Conservation (phyloP, 2,888 invertebrate species). For the Orthosia gracilis region DNA sequence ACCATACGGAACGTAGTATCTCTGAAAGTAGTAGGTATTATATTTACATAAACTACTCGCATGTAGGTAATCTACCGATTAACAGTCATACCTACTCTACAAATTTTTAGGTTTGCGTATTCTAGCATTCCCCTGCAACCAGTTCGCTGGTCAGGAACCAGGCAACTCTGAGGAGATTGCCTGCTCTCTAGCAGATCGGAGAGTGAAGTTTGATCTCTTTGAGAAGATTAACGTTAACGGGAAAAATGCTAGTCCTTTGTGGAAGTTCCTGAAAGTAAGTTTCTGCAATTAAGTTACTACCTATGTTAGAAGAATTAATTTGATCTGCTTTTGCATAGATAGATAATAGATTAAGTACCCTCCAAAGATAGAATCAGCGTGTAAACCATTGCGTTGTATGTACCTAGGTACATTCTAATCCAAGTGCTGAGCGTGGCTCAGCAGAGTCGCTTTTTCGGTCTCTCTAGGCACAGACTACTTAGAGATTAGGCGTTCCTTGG, state of each 20-base stretch:
- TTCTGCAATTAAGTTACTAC: constrained; percentile 13
- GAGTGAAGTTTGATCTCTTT: constrained; percentile 93
- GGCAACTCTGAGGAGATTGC: constrained; percentile 92
- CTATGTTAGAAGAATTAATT: constrained; percentile 10
- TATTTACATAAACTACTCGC: no score
- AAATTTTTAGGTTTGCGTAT: constrained; percentile 92
- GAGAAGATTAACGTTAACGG: constrained; percentile 94
- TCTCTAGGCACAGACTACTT: no score
- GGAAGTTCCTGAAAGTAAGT: constrained; percentile 92
- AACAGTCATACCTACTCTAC: neutral
- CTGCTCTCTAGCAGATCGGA: constrained; percentile 91
- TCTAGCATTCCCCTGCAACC: constrained; percentile 97
- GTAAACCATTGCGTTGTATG: no score
- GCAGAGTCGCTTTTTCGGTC: no score
- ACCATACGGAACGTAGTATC: no score
- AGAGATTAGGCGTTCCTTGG: no score
- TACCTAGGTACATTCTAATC: no score
- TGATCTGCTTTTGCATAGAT: neutral
- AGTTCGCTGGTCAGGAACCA: constrained; percentile 94
- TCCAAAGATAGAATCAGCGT: no score
- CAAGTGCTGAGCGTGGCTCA: no score
- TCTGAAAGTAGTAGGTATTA: no score
- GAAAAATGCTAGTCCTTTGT: constrained; percentile 92
- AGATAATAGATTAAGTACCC: no score
- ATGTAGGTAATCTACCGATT: no score